phyloP scores from a whole-genome alignment of 2,888 invertebrate species.

The Epistrophe grossulariae region DNA sequence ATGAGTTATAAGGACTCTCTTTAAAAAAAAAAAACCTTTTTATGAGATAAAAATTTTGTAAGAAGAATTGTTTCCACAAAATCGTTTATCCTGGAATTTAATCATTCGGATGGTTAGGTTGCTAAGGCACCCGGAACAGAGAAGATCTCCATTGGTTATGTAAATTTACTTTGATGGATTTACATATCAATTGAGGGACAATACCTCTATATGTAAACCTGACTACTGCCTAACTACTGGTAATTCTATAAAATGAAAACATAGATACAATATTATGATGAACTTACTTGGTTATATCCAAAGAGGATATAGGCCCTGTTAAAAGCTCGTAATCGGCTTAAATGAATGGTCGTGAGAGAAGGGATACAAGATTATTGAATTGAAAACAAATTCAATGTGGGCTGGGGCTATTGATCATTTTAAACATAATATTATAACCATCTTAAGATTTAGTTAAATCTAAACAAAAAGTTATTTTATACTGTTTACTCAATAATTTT shows the following conservation, averaged over 20 bases:
- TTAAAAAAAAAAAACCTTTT: background rate
- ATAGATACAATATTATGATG: background rate
- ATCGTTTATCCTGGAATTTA: background rate
- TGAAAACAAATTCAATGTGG: background rate
- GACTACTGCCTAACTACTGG: background rate
- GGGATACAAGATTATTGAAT: background rate
- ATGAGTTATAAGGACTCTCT: background rate
- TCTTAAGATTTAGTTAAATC: too few species aligned
- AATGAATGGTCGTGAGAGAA: background rate
- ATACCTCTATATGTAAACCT: background rate
- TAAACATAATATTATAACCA: too few species aligned
- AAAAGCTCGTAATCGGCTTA: background rate
- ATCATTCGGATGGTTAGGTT: constrained; percentile 6
- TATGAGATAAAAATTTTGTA: too few species aligned
- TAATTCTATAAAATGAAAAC: background rate
- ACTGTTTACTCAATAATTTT: too few species aligned
- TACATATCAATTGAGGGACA: constrained; percentile 3
- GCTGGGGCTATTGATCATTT: background rate
- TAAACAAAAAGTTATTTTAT: too few species aligned
- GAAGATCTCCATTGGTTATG: background rate
- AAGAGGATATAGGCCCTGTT: background rate
- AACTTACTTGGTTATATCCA: background rate
- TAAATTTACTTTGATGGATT: constrained; percentile 16
- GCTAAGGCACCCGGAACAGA: background rate
- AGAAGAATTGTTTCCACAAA: background rate